Evolutionary conservation across 2,113 vertebrate species (phyloP), one percentile per base, ranked within the genome.

Genomic region (Leucoraja erinaceus): DNA sequence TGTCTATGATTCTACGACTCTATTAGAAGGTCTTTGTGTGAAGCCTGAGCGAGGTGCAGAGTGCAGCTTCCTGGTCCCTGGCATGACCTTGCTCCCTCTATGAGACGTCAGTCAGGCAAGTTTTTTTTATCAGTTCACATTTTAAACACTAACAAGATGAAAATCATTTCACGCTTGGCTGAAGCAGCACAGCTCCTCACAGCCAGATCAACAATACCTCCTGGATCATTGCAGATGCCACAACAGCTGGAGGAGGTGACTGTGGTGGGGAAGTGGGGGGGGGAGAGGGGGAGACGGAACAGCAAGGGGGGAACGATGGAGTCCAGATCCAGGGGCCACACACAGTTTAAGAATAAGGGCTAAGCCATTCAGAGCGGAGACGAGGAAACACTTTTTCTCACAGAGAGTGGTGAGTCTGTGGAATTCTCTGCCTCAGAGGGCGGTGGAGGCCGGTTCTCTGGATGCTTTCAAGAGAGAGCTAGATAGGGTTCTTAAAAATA

Each of bases 61-160:
- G 6, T 5, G 28, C n/a, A 18, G 56, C 59, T 66, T 88, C 59
- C 2, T 33, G 33, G n/a, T 33, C 31, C 31, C 59, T 88, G 83
- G n/a, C 59, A 3, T n/a, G 59, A 88, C 83, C 83, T 88, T 88
- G 59, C 59, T 31, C 59, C 18, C 31, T 88, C 83, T 63, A 31
- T 7, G 59, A 88, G 83, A 59, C 33, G 83, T 31, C 83, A 88
- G 59, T 88, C 83, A 63, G 59, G 83, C 83, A 88, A 63, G 59
- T 63, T 63, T 47, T 47, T 47, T 47, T 63, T 88, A 88, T 88
- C 59, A n/a, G 28, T 63, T 63, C 59, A 88, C 83, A 88, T 88
- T 88, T 63, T 88, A 88, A 88, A 88, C 83, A 66, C 83, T 88
- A 88, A 88, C 83, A 61, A 88, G 83, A 88, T 88, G 28, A 88